phyloP scores from a whole-genome alignment of 2,797 vertebrate genomes.

The Meda fulgida region DNA sequence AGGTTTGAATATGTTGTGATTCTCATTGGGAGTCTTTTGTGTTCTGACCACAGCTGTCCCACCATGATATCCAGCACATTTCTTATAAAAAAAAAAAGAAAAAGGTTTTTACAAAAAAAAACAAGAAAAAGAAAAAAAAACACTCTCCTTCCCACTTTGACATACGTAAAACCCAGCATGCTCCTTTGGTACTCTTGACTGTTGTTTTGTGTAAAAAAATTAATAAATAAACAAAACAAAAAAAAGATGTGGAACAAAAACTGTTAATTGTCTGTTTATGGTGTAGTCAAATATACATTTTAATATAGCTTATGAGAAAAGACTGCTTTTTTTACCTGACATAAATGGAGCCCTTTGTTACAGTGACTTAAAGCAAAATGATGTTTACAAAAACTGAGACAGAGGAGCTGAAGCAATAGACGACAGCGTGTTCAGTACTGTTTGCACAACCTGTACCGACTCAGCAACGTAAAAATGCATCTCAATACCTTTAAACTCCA shows the following conservation, averaged over 20 bases:
- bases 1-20: constrained; percentile 76
- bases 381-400: constrained; percentile 69
- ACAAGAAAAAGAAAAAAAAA: constrained; percentile 55
- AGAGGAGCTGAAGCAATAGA: constrained; percentile 63
- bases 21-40: constrained; percentile 74
- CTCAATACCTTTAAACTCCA: not conserved
- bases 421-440: constrained; percentile 27
- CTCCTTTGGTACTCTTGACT: constrained; percentile 95
- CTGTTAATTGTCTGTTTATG: constrained; percentile 91
- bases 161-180: constrained; percentile 90
- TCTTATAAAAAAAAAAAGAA: too few species aligned
- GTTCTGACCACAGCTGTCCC: constrained; percentile 73
- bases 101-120: constrained; percentile 54
- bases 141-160: constrained; percentile 73
- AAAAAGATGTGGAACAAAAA: constrained; percentile 74
- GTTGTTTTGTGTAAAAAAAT: constrained; percentile 89
- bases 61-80: constrained; percentile 75
- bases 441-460: constrained; percentile 32
- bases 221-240: constrained; percentile 69
- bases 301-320: constrained; percentile 81
- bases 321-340: constrained; percentile 71
- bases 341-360: constrained; percentile 65
- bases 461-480: not conserved
- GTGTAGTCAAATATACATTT: constrained; percentile 86
- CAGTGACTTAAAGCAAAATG: constrained; percentile 67